phyloP scores from a whole-genome alignment of 2,797 vertebrate genomes.

The Tapera naevia region DNA sequence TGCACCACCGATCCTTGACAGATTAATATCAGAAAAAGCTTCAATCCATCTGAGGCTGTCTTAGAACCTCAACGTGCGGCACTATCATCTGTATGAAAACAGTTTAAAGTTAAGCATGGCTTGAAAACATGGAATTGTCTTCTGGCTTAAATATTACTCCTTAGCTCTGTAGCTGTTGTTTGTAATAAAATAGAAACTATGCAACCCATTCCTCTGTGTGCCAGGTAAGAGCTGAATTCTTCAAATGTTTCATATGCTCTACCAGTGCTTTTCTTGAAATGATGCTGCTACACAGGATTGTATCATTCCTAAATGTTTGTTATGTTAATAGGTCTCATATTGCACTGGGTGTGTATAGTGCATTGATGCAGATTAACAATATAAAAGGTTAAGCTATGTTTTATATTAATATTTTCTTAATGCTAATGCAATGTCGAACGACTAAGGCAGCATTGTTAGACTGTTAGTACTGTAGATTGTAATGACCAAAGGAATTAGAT shows the following conservation, averaged over 20 bases:
- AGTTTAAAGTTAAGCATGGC: not conserved
- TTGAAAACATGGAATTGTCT: not conserved
- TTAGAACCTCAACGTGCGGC: not conserved
- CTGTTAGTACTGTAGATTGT: constrained; percentile 73
- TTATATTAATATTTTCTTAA: constrained; percentile 73
- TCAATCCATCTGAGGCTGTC: no score
- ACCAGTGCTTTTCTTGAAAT: not conserved
- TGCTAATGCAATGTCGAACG: constrained; percentile 64
- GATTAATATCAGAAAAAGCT: not conserved
- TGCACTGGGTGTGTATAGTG: not conserved
- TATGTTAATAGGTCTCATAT: constrained; percentile 39
- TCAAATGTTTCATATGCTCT: not conserved
- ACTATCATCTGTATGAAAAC: not conserved
- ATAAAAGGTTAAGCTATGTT: constrained; percentile 67
- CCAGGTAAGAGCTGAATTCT: not conserved
- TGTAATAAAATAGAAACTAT: not conserved
- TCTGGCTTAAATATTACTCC: not conserved
- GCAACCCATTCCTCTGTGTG: not conserved
- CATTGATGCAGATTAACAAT: constrained; percentile 53
- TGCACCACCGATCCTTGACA: rapidly evolving
- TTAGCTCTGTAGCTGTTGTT: not conserved
- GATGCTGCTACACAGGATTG: not conserved
- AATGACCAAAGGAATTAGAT: constrained; percentile 78
- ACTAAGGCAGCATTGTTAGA: constrained; percentile 67
- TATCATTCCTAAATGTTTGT: not conserved